Conservation (phyloP, 2,888 invertebrate species). For the Eudasyphora cyanicolor region DNA sequence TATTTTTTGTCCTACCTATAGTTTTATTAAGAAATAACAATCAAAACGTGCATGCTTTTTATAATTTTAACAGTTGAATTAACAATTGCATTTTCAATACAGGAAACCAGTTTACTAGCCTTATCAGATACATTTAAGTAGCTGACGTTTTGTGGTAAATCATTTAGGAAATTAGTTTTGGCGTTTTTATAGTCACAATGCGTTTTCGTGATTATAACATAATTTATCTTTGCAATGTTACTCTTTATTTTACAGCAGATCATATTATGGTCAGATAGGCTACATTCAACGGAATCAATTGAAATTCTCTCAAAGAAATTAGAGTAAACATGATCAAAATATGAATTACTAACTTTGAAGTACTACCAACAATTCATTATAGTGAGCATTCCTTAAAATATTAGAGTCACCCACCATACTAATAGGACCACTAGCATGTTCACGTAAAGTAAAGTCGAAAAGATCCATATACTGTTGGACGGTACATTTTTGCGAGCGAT, state of each 20-base stretch:
- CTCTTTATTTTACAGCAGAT: neutral
- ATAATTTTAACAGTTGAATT: neutral
- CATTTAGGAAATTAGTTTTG: neutral
- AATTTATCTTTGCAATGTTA: no score
- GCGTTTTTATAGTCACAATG: neutral
- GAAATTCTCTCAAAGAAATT: conserved; percentile 1
- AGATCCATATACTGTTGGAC: no score
- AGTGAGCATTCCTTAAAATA: no score
- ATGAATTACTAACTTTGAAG: conserved; percentile 22
- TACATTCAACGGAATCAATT: conserved; percentile 7
- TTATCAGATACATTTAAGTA: neutral
- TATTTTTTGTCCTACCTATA: neutral
- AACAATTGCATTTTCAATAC: neutral
- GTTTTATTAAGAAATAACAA: no score
- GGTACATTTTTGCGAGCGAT: neutral
- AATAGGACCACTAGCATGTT: no score
- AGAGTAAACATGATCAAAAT: conserved; percentile 24
- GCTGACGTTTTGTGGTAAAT: neutral
- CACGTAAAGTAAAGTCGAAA: no score
- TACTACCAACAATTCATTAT: neutral
- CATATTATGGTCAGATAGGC: conserved; percentile 31
- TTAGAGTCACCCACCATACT: no score
- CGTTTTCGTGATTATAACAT: neutral
- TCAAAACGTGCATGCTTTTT: neutral
- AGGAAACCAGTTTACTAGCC: neutral